Conservation (phyloP, 2,888 invertebrate genomes). For the Leucozona laternaria region DNA sequence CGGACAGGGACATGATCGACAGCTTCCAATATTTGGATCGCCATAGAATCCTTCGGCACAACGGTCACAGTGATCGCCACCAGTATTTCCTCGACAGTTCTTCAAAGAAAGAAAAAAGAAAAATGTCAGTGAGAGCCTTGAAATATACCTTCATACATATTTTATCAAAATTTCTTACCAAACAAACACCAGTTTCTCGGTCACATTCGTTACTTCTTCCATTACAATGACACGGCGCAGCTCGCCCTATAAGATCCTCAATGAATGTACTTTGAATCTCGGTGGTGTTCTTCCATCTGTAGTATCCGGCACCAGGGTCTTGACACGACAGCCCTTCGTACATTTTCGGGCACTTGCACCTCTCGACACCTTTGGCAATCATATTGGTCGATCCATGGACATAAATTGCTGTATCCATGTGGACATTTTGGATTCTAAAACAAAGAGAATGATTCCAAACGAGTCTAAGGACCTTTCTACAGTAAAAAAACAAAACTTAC, state of each 20-base stretch:
- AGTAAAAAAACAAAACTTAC: conserved; percentile 83
- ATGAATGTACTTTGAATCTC: conserved; percentile 87
- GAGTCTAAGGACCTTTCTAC: background rate
- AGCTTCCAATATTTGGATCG: conserved; percentile 87
- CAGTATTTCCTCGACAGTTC: conserved; percentile 93
- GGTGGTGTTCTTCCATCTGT: conserved; percentile 88
- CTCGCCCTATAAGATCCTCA: conserved; percentile 91
- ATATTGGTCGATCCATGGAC: conserved; percentile 87
- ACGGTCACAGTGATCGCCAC: conserved; percentile 91
- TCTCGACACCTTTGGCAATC: conserved; percentile 92
- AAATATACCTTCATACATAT: conserved; percentile 91
- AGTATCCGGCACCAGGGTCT: conserved; percentile 92
- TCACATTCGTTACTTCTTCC: conserved; percentile 91
- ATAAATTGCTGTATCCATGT: conserved; percentile 92
- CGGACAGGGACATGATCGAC: conserved; percentile 96
- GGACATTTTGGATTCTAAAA: conserved; percentile 89
- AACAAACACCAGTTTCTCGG: conserved; percentile 92
- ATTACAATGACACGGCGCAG: conserved; percentile 92
- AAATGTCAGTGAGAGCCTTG: conserved; percentile 86
- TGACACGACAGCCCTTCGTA: conserved; percentile 96
- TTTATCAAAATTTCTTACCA: conserved; percentile 86
- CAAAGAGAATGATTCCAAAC: background rate
- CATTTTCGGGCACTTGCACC: conserved; percentile 91
- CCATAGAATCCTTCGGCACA: conserved; percentile 96
- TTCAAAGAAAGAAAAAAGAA: conserved; percentile 80